Evolutionary conservation across 2,888 invertebrate genomes (phyloP), one percentile per base, ranked within the genome.

Genomic region (Nymphalis c-album): DNA sequence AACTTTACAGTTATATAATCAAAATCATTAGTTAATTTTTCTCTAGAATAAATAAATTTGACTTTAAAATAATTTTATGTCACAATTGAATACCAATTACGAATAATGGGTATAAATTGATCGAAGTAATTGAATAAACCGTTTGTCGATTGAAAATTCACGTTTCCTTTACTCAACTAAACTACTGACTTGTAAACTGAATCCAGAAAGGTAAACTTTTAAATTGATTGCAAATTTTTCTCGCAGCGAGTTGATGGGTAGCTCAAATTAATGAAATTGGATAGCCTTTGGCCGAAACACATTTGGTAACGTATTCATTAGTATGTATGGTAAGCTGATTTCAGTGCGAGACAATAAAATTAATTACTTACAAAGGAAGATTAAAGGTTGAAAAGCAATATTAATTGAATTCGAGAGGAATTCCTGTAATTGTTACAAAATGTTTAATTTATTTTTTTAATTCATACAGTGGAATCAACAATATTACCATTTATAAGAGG

Each of bases 201-300:
- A 60, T 18, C 46, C 59, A 26, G 46, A 53, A 35, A 55, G 31
- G 31, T 55, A 48, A 55, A 35, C 35, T 65, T 55, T 66, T 61
- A 66, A 66, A 61, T 60, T 66, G 65, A 61, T 60, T 61, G 65
- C 47, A 66, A 48, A 35, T 61, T 61, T 65, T 60, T 65, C 53
- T 53, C 60, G 10, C 53, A 20, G 17, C 35, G 60, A 65, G 55
- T 5, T 45, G 60, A 45, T 46, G 31, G 59, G 45, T 51, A 51
- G 64, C 48, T 51, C 50, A 59, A 60, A 60, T 46, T 65, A 65
- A 60, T 65, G 64, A 65, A 64, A 65, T 65, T 65, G 53, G 31
- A 47, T 60, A 46, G 60, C 60, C 60, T 65, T 60, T 65, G 60
- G 51, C 31, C 60, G 51, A 59, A 55, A 55, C 31, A 53, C 53